phyloP scores from a whole-genome alignment of 37 sponge, comb jelly and placozoan genomes.

The Diacarnus erythraeanus region DNA sequence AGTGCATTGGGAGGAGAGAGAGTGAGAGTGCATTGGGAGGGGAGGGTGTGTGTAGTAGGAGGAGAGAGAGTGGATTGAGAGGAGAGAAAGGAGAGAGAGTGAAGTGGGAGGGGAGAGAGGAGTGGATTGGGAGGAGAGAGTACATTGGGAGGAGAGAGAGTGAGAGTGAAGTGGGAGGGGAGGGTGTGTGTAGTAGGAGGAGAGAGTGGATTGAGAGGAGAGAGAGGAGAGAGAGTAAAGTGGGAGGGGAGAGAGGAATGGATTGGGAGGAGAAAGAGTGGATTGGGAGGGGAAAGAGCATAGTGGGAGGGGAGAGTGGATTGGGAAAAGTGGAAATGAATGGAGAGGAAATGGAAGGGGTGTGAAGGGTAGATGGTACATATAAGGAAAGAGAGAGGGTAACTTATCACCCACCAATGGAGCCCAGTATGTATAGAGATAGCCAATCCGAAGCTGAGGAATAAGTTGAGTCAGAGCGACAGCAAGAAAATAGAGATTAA shows the following conservation, averaged over 20 bases:
- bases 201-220: background rate
- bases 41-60: background rate
- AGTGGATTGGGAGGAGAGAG: background rate
- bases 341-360: background rate
- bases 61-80: background rate
- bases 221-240: background rate
- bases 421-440: constrained; percentile 94
- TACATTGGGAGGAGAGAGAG: background rate
- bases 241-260: background rate
- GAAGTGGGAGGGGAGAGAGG: background rate
- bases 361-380: background rate
- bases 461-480: constrained; percentile 89
- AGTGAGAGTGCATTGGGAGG: background rate
- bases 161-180: background rate
- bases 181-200: background rate
- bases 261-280: constrained; percentile 1
- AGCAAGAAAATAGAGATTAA: constrained; percentile 91
- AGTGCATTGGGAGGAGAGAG: background rate
- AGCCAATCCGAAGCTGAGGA: constrained; percentile 80
- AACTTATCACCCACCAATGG: constrained; percentile 69
- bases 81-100: background rate
- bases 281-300: background rate
- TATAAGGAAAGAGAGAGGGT: too few relatives aligned
- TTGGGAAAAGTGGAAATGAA: background rate
- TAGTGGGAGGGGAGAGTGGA: background rate